Base-by-base conservation (phyloP, 2,888 invertebrate genomes). In the Aspidapion aeneum region DNA sequence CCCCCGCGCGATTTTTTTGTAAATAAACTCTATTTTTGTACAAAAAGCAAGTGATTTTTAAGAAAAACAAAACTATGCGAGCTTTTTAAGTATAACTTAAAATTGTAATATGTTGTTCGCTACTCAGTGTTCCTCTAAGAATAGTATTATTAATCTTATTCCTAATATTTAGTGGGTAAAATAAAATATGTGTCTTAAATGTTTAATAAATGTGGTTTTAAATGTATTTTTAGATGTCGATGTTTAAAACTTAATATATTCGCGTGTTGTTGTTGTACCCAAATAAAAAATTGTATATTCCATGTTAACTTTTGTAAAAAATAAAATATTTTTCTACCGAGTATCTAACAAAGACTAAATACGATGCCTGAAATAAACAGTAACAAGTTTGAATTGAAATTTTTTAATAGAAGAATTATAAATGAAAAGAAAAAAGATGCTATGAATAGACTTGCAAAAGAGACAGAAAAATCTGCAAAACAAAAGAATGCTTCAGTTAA, bases 351-450 rank as follows among this genome's bases (percentile, higher is more conserved):
- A 5, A 9, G 3, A 17, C 52, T n/a, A 19, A 3, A n/a, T 52
- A 52, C 50, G 54, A 71, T 72, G 71, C 70, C 71, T 20, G 71
- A 71, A 56, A 49, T 70, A 35, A 35, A 35, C 60, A 71, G 65
- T 50, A 72, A 69, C 55, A 72, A 70, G 64, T 68, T 72, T 49
- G 72, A 72, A 65, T 58, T 72, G 55, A 72, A 67, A 22, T 68
- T 68, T 65, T 66, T 72, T 20, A 72, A 64, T 55, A 70, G 62
- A 60, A 69, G 68, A 49, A 19, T 62, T 18, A 48, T 18, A 20
- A 62, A 63, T 58, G 64, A 66, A n/a, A 64, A 64, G 2, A 64
- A 67, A 18, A 67, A 18, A 12, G 52, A 17, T n/a, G 50, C 59
- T 16, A 35, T 35, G 35, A n/a, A n/a, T n/a, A 35, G n/a, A 7